Conservation (phyloP, 2,113 vertebrate genomes). For the Uropsilus gracilis region DNA sequence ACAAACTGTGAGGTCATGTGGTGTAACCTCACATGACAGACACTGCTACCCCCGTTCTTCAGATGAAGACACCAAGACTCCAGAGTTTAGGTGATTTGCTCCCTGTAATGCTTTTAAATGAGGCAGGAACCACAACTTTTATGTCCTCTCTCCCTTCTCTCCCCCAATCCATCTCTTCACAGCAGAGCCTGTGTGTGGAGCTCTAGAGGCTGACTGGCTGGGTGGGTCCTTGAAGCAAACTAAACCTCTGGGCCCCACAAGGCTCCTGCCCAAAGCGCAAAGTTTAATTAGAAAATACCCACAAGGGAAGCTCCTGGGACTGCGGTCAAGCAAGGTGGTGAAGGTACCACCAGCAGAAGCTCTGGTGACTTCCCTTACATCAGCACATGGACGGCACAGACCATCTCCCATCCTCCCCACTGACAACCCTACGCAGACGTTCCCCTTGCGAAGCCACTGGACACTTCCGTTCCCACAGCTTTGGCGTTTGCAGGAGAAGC, state of each 20-base stretch:
- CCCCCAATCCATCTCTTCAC: background rate
- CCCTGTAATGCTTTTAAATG: background rate
- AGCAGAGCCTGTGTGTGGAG: background rate
- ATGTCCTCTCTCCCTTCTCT: no score
- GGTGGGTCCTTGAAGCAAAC: background rate
- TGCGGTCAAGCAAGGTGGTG: background rate
- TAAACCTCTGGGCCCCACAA: background rate
- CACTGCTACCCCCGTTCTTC: no score
- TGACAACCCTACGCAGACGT: fast-evolving
- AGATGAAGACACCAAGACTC: no score
- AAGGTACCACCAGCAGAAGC: no score
- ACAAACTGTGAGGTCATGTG: no score
- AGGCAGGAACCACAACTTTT: background rate
- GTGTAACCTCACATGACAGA: no score
- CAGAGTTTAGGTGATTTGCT: no score
- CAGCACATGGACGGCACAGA: background rate
- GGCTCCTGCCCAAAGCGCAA: background rate
- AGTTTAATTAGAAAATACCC: background rate
- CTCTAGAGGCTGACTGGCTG: background rate
- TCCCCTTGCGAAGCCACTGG: background rate
- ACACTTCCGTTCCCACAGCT: background rate
- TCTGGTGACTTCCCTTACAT: no score
- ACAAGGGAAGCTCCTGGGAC: background rate
- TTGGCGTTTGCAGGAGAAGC: background rate
- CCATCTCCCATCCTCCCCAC: background rate